phyloP scores from a whole-genome alignment of 37 sponge, comb jelly and placozoan species.

The Beroe forskalii region DNA sequence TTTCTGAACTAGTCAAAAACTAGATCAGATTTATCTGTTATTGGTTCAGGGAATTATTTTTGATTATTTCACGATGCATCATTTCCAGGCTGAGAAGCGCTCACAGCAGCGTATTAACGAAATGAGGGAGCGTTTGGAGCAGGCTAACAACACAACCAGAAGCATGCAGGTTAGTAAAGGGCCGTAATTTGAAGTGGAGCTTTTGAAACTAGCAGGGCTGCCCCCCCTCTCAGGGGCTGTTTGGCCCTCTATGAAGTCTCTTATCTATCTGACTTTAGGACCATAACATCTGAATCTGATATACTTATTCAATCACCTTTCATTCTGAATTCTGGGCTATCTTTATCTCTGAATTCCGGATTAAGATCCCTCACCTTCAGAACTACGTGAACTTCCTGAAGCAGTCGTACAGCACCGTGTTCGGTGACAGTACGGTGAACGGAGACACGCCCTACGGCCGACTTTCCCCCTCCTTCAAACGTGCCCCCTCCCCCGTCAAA shows the following conservation, averaged over 20 bases:
- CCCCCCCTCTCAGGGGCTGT: too few relatives aligned
- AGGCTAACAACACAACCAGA: constrained; percentile 76
- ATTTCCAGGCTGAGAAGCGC: constrained; percentile 63
- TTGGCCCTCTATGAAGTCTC: too few relatives aligned
- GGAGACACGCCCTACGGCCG: not conserved
- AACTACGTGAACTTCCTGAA: constrained; percentile 92
- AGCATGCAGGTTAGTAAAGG: constrained; percentile 76
- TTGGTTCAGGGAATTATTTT: too few relatives aligned
- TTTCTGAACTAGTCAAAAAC: too few relatives aligned
- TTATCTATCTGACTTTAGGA: too few relatives aligned
- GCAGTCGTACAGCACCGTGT: constrained; percentile 84
- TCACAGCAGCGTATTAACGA: constrained; percentile 65
- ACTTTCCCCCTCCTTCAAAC: constrained; percentile 46
- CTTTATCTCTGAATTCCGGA: not conserved
- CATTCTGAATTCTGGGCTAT: too few relatives aligned
- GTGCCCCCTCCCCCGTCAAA: constrained; percentile 38
- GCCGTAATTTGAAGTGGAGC: too few relatives aligned
- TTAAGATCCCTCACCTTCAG: not conserved
- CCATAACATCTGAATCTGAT: too few relatives aligned
- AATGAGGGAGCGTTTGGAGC: constrained; percentile 83
- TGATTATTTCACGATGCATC: too few relatives aligned
- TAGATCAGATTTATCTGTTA: too few relatives aligned
- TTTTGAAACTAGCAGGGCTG: not conserved
- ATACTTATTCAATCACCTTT: too few relatives aligned
- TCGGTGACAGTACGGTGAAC: constrained; percentile 72